These are phyloP conservation scores for Otis tarda DNA, from an alignment of 2,113 vertebrate species.

Conservation along the genomic window DNA sequence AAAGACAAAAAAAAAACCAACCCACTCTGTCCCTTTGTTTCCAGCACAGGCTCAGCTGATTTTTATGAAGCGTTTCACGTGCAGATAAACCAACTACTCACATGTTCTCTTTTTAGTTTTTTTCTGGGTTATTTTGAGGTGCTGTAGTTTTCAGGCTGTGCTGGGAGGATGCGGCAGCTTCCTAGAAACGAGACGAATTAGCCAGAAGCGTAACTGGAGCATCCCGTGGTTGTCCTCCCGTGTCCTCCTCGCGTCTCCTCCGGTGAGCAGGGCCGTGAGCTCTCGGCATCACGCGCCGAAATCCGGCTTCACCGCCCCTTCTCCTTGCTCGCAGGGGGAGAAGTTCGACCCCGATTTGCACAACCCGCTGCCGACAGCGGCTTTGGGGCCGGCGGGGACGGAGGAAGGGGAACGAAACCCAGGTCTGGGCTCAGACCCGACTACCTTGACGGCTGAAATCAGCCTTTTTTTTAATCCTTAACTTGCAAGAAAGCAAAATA, in stretches of 20 bases:
- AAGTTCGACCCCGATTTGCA: not conserved
- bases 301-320: not conserved
- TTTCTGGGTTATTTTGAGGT: not conserved
- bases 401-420: not conserved
- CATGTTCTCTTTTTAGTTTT: not conserved
- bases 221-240: not conserved
- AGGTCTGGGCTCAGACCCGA: not conserved
- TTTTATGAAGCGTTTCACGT: not conserved
- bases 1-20: not conserved
- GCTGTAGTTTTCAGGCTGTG: not conserved
- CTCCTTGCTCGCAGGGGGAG: not conserved
- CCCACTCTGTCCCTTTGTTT: conserved; percentile 6
- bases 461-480: not conserved
- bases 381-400: not conserved
- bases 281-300: fast-evolving
- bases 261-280: not conserved
- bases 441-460: not conserved
- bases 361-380: fast-evolving
- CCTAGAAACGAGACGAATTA: not conserved
- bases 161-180: not conserved
- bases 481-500: not conserved
- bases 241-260: not conserved
- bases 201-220: not conserved
- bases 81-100: not conserved
- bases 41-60: not conserved